Evolutionary conservation across 2,888 invertebrate genomes (phyloP).

Genomic region (Thumatha senex): DNA sequence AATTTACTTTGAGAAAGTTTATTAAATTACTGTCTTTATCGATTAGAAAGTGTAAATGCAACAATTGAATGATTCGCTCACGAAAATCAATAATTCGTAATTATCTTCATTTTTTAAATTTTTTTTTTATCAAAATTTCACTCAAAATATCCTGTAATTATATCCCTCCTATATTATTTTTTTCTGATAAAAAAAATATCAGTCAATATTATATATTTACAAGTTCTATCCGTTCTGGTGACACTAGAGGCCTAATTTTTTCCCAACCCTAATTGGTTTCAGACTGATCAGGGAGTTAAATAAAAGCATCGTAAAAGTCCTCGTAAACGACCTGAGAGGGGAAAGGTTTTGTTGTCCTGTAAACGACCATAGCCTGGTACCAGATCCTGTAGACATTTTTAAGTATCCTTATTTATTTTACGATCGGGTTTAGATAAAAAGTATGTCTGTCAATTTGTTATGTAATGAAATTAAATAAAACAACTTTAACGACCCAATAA

Average conservation of each 20-base stretch:
- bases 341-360: constrained; percentile 10
- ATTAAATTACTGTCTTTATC: too few species aligned
- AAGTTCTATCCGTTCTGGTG: background rate
- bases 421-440: background rate
- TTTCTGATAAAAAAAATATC: too few species aligned
- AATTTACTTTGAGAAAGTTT: too few species aligned
- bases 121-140: too few species aligned
- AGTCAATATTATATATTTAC: too few species aligned
- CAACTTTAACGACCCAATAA: background rate
- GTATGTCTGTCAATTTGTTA: background rate
- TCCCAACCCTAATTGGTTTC: constrained; percentile 4
- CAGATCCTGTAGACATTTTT: constrained; percentile 5
- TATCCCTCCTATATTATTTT: too few species aligned
- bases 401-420: constrained; percentile 2
- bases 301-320: constrained; percentile 10
- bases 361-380: constrained; percentile 6
- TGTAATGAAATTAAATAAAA: background rate
- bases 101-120: too few species aligned
- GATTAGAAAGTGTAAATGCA: too few species aligned
- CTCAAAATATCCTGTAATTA: too few species aligned
- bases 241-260: background rate
- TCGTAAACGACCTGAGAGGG: constrained; percentile 3
- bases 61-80: too few species aligned
- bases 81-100: too few species aligned
- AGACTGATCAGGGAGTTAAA: constrained; percentile 6